phyloP scores from a whole-genome alignment of 2,888 invertebrate genomes.

The Cotesia congregata region DNA sequence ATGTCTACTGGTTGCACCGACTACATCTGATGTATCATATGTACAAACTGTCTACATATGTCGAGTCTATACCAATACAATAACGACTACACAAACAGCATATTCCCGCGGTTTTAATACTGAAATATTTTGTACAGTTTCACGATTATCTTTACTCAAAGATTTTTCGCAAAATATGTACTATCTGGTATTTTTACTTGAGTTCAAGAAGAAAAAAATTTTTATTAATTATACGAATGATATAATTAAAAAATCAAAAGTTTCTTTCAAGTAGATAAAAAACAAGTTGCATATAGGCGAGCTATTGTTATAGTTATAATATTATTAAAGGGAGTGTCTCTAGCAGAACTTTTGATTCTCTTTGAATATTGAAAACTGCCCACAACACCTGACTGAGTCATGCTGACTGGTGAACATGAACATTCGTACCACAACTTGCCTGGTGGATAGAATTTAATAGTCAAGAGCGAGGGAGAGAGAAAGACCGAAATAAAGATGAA shows the following conservation, averaged over 20 bases:
- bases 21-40: background rate
- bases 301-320: background rate
- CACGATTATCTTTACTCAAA: conserved; percentile 2
- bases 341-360: conserved; percentile 58
- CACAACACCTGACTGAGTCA: conserved; percentile 66
- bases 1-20: conserved; percentile 55
- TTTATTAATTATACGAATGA: no score
- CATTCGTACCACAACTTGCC: conserved; percentile 50
- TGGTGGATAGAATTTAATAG: conserved; percentile 50
- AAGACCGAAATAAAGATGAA: background rate
- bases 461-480: background rate
- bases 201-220: no score
- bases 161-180: background rate
- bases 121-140: conserved; percentile 69
- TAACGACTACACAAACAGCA: conserved; percentile 44
- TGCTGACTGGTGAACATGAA: conserved; percentile 51
- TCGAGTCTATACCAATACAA: conserved; percentile 22
- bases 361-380: conserved; percentile 63
- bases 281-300: background rate
- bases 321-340: background rate
- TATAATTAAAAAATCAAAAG: no score
- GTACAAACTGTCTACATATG: background rate
- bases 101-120: conserved; percentile 68
- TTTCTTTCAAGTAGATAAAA: no score
- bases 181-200: no score